Evolutionary conservation across 2,797 vertebrate species (phyloP), one percentile per base, ranked within the genome.

Genomic region (Eupleurogrammus muticus): DNA sequence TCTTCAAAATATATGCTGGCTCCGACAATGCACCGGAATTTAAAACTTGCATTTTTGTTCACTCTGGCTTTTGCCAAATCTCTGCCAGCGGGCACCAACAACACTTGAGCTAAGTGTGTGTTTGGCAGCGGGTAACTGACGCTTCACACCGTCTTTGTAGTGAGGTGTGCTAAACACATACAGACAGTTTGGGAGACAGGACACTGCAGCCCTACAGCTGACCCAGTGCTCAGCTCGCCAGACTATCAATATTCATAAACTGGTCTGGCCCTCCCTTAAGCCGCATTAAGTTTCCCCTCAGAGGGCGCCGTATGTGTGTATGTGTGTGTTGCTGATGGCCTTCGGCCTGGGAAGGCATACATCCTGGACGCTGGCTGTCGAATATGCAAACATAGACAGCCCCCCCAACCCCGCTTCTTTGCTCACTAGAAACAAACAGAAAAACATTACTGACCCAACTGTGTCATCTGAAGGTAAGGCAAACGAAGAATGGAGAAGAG

Each of bases 221-320:
- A 87, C 74, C 80, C 60, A 66, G 66, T 1, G 10, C 72, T 79
- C 73, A 79, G 75, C 82, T 52, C 69, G 69, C 78, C 63, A 87
- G 70, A 69, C 79, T 23, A 86, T 90, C 81, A 87, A 90, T 90
- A 91, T 91, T 87, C 86, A 85, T 83, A 84, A 77, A 78, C 76
- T 38, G 50, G 76, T 77, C 60, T 72, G 76, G 77, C 57, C 60
- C 81, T 88, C 84, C 81, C 73, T 75, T 67, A 86, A 87, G 81
- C 77, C 52, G 55, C 78, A 84, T 88, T 80, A 69, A 46, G 52
- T 81, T 76, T 77, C 64, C 75, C 54, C 59, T 81, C 79, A 48
- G 66, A 71, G 73, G 64, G 55, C 58, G 40, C 47, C 46, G 21
- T 56, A 32, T 70, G 55, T 70, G 57, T 82, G 67, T 72, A 57